Evolutionary conservation across 2,113 vertebrate species (phyloP).

Genomic region (Corvus hawaiiensis): DNA sequence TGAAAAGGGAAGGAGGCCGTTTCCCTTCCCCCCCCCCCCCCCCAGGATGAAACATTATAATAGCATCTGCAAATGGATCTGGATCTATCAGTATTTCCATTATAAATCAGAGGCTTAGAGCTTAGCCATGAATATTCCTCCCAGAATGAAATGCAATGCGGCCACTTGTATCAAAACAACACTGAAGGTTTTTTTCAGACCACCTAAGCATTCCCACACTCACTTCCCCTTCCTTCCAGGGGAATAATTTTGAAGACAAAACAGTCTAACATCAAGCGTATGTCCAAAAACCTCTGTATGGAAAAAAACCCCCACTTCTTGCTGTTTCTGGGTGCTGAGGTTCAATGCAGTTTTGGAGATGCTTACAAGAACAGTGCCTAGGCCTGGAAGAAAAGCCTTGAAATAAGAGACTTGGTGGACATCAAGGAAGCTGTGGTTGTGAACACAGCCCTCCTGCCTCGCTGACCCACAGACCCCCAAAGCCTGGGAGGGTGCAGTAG

Average conservation of each 20-base stretch:
- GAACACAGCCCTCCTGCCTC: background rate
- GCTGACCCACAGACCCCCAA: accelerated
- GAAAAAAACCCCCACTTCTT: background rate
- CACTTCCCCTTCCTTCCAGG: background rate
- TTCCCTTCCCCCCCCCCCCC: constrained; percentile 25
- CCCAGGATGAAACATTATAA: constrained; percentile 60
- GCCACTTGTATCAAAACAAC: background rate
- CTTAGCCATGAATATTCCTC: constrained; percentile 57
- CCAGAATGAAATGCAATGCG: constrained; percentile 23
- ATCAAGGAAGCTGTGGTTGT: background rate
- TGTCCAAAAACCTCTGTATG: background rate
- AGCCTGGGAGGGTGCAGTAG: background rate
- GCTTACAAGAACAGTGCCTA: background rate
- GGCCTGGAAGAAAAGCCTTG: background rate
- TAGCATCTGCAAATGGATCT: constrained; percentile 62
- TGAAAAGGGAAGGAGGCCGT: constrained; percentile 41
- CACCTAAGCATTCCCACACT: constrained; percentile 16
- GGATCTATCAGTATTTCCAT: constrained; percentile 63
- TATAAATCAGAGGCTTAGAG: constrained; percentile 56
- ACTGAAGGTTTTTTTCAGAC: background rate
- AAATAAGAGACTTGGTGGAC: background rate
- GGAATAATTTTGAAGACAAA: background rate
- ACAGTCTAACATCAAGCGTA: background rate
- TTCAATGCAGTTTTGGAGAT: background rate
- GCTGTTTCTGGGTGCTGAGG: background rate